A percentile compares a stretch with the other conserved stretches of the same genome.
phyloP scores from a whole-genome alignment of 2,113 vertebrate genomes.

The Butorides virescens region DNA sequence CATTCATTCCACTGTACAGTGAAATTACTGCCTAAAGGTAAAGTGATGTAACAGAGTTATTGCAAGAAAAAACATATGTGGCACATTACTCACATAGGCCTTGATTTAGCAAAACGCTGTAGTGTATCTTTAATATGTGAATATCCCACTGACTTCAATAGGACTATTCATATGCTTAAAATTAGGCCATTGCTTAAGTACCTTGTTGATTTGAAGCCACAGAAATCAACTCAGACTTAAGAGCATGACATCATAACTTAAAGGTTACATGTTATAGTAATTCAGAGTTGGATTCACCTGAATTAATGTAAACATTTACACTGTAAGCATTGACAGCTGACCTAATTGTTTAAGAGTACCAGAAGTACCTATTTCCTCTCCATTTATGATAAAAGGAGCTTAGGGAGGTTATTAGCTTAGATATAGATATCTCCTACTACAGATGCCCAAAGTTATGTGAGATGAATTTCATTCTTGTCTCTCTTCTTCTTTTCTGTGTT shows the following conservation, averaged over 20 bases:
- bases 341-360: not conserved
- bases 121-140: not conserved
- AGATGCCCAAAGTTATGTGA: not conserved
- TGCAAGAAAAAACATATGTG: constrained; percentile 26
- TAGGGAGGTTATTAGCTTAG: not conserved
- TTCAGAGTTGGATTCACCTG: not conserved
- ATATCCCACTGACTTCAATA: not conserved
- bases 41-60: constrained; percentile 18
- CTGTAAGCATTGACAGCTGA: not conserved
- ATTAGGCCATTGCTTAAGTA: not conserved
- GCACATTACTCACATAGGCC: not conserved
- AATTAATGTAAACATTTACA: not conserved
- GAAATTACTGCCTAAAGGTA: constrained; percentile 29
- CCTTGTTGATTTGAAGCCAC: not conserved
- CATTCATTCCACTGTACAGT: not conserved
- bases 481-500: not conserved
- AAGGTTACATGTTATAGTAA: not conserved
- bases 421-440: not conserved
- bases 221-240: not conserved
- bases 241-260: not conserved
- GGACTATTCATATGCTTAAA: not conserved
- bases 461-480: not conserved
- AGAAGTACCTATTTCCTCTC: not conserved
- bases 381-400: not conserved
- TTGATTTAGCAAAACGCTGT: not conserved